Conservation (phyloP, 2,888 invertebrate genomes). For the Temnothorax rugatulus region DNA sequence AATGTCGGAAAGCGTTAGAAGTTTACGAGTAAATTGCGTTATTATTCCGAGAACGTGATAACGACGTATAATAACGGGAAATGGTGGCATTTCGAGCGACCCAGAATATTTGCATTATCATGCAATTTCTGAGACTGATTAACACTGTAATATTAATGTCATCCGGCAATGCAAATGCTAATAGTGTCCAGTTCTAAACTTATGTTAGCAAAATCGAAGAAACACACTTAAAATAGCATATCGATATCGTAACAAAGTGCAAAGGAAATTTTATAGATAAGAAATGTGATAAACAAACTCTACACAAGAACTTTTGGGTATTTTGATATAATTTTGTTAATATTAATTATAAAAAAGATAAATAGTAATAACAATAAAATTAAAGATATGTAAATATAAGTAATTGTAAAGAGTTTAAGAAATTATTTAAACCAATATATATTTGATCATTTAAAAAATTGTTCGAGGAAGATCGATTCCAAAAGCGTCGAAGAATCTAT, state of each 20-base stretch:
- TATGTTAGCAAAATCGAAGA: neutral
- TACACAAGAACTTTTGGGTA: neutral
- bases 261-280: neutral
- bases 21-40: constrained; percentile 16
- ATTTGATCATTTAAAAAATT: neutral
- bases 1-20: neutral
- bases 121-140: constrained; percentile 22
- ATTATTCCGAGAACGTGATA: constrained; percentile 14
- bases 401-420: neutral
- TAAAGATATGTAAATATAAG: neutral
- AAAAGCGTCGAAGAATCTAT: neutral
- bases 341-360: neutral
- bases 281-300: neutral
- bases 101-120: neutral
- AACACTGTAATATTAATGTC: constrained; percentile 21
- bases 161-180: neutral
- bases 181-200: neutral
- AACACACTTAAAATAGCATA: neutral
- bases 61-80: constrained; percentile 10
- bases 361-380: neutral
- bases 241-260: neutral
- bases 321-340: neutral
- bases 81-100: neutral
- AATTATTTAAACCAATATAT: neutral
- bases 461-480: neutral